These are phyloP conservation scores for Xylota segnis DNA, from an alignment of 2,888 invertebrate genomes.

Conservation along the genomic window DNA sequence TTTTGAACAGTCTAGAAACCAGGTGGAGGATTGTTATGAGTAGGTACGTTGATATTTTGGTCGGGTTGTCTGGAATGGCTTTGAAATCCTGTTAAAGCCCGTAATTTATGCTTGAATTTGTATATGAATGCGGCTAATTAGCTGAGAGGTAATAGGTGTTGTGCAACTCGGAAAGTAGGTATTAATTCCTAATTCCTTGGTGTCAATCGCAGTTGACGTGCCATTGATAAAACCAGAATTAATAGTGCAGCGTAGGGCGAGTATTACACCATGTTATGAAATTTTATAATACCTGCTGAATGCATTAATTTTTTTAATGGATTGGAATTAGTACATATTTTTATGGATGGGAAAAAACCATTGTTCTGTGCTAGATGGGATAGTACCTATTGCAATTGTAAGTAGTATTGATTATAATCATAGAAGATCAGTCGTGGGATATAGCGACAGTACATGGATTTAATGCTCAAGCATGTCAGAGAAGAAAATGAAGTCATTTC, in stretches of 20 bases:
- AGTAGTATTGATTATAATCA: background rate
- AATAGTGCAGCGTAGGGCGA: background rate
- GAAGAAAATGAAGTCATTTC: too few relatives aligned
- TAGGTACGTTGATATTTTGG: conserved; percentile 41
- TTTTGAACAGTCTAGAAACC: conserved; percentile 43
- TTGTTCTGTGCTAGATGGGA: background rate
- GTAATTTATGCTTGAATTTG: conserved; percentile 11
- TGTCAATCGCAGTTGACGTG: background rate
- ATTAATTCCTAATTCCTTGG: background rate
- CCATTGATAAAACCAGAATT: conserved; percentile 34
- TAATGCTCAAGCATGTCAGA: too few relatives aligned
- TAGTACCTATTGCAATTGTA: background rate
- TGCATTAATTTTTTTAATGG: background rate
- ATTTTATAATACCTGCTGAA: background rate
- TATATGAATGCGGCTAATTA: conserved; percentile 17
- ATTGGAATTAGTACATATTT: conserved; percentile 10
- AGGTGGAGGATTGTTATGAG: conserved; percentile 44
- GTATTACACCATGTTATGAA: conserved; percentile 38
- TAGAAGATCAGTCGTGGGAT: background rate
- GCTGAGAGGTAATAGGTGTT: conserved; percentile 30
- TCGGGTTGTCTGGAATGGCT: conserved; percentile 8
- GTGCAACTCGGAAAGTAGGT: background rate
- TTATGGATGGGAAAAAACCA: conserved; percentile 7
- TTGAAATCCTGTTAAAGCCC: conserved; percentile 29
- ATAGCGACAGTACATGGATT: background rate